These are phyloP conservation scores for Diachrysia chrysitis DNA, from an alignment of 2,888 invertebrate genomes.

Conservation along the genomic window DNA sequence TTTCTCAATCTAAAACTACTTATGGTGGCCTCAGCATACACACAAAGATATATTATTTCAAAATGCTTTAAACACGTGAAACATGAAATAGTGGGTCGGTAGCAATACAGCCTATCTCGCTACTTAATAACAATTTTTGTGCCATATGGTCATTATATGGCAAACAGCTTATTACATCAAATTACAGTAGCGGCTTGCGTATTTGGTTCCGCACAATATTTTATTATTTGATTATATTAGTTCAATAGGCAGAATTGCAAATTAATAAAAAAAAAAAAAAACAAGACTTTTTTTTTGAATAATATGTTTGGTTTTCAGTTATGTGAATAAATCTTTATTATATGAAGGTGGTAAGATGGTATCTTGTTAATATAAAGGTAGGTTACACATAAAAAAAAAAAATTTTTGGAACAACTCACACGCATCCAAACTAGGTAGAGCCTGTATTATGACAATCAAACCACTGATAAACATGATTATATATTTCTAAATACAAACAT, in stretches of 20 bases:
- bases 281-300: too few relatives aligned
- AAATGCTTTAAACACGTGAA: slow-evolving; percentile 39
- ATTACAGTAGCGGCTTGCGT: slow-evolving; percentile 15
- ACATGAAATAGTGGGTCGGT: slow-evolving; percentile 42
- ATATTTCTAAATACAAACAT: too few relatives aligned
- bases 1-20: slow-evolving; percentile 11
- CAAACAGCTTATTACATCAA: slow-evolving; percentile 49
- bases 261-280: too few relatives aligned
- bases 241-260: too few relatives aligned
- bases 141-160: slow-evolving; percentile 38
- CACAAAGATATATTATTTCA: slow-evolving; percentile 26
- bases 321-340: too few relatives aligned
- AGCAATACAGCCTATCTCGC: slow-evolving; percentile 21
- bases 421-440: too few relatives aligned
- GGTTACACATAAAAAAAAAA: not conserved
- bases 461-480: too few relatives aligned
- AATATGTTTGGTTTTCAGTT: too few relatives aligned
- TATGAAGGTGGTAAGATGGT: too few relatives aligned
- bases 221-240: not conserved
- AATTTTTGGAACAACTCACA: not conserved
- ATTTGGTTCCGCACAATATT: slow-evolving; percentile 15
- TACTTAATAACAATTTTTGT: slow-evolving; percentile 39
- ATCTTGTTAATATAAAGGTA: too few relatives aligned
- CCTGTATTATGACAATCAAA: not conserved
- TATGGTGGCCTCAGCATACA: slow-evolving; percentile 23